Evolutionary conservation across 1,140 invertebrate species (phyloP), one percentile per base, ranked within the genome.

Genomic region (Heliothis subflexa): DNA sequence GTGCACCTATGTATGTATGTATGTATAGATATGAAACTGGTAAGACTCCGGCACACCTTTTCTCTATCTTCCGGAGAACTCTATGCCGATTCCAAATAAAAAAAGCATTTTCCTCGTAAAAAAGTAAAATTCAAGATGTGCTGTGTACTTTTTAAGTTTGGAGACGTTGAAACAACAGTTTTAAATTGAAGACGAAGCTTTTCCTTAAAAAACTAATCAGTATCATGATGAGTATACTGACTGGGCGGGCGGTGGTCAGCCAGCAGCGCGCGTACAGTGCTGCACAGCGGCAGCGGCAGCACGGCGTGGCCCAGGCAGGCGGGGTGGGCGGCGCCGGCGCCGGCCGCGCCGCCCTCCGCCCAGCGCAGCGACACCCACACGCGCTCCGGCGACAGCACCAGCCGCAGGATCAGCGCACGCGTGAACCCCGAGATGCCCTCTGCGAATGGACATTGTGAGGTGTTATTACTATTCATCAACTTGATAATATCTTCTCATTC

Each of bases 321-420:
- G 80, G 81, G 79, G 74, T 82, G 81, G 52, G 79, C 76, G 74
- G 77, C 54, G 78, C 62, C 79, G 4, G 50, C 64, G 64, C 95
- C 93, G 21, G 73, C 81, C 83, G 68, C 78, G n/a, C 85, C 68
- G 80, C 68, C 74, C 71, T 85, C 92, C 84, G 89, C 95, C 93
- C 95, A 97, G 16, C 96, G 96, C 28, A 98, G 95, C 57, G 96
- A 96, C 2, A 98, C 97, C 11, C 96, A 95, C 52, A 98, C 96
- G 83, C 97, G 98, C 91, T 99, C 98, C 88, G 97, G 97, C 86
- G 98, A 98, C 54, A 99, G 93, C 16, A 99, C 94, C 28, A 99
- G 94, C 88, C 98, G 98, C 10, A 99, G 93, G 70, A 99, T 96
- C 33, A 99, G 93, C 76, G 98, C 96, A 21, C 98, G 96, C 12